Evolutionary conservation across 2,888 invertebrate genomes (phyloP).

Genomic region (Rhingia campestris): DNA sequence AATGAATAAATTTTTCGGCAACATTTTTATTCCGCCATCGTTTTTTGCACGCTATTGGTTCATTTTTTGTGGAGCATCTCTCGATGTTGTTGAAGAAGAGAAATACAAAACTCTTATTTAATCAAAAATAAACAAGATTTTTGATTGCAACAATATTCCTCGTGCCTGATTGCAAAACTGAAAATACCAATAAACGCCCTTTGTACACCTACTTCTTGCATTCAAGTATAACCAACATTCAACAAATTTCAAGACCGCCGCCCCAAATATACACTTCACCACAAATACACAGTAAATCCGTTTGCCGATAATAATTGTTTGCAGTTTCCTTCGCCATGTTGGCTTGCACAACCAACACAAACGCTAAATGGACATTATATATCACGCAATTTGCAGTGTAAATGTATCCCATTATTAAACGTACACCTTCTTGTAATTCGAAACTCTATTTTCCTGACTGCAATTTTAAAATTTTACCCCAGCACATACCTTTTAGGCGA

Average conservation of each 20-base stretch:
- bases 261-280: conserved; percentile 1
- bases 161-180: too few relatives aligned
- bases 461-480: conserved; percentile 64
- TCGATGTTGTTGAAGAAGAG: too few relatives aligned
- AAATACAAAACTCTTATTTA: too few relatives aligned
- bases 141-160: too few relatives aligned
- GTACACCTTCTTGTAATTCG: conserved; percentile 55
- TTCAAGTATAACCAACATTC: too few relatives aligned
- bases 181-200: too few relatives aligned
- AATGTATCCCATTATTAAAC: conserved; percentile 61
- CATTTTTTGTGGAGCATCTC: too few relatives aligned
- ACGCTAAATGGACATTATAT: conserved; percentile 62
- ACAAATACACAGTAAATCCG: conserved; percentile 58
- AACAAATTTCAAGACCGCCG: neutral
- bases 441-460: conserved; percentile 65
- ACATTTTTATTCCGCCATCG: too few relatives aligned
- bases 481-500: conserved; percentile 42
- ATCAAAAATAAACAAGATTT: too few relatives aligned
- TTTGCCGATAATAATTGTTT: conserved; percentile 39
- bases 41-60: too few relatives aligned
- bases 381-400: conserved; percentile 68
- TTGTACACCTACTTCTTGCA: too few relatives aligned
- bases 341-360: conserved; percentile 29
- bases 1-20: too few relatives aligned
- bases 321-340: conserved; percentile 18